phyloP scores from a whole-genome alignment of 2,888 invertebrate species.

The Standfussiana lucernea region DNA sequence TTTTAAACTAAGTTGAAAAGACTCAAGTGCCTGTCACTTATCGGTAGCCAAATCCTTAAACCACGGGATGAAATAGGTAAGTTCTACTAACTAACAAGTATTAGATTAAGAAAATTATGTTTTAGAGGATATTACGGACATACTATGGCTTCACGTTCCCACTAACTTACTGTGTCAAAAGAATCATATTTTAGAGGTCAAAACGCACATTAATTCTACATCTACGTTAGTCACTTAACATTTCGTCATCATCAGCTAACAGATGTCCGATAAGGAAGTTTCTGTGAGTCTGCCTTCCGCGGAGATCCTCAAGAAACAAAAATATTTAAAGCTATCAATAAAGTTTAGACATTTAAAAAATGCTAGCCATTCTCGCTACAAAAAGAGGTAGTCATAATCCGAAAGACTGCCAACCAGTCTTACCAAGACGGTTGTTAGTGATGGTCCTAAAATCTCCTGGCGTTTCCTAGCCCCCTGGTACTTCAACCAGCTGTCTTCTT shows the following conservation, averaged over 20 bases:
- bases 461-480: neutral
- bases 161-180: neutral
- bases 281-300: slow-evolving; percentile 23
- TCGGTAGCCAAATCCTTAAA: neutral
- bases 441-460: neutral
- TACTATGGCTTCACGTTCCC: neutral
- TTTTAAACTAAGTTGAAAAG: neutral
- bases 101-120: neutral
- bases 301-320: slow-evolving; percentile 33
- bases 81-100: neutral
- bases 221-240: slow-evolving; percentile 25
- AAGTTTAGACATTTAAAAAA: neutral
- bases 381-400: neutral
- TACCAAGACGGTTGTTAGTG: neutral
- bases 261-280: neutral
- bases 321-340: slow-evolving; percentile 12
- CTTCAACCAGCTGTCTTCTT: too few relatives aligned
- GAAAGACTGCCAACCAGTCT: neutral
- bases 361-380: neutral
- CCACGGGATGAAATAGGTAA: neutral
- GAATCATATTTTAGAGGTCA: neutral
- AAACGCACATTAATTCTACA: neutral
- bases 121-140: neutral
- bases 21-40: neutral
- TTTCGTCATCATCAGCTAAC: slow-evolving; percentile 10